A percentile compares a stretch with the other conserved stretches of the same genome.
Evolutionary conservation across 2,888 invertebrate species (phyloP).

Genomic region (Eupeodes luniger): DNA sequence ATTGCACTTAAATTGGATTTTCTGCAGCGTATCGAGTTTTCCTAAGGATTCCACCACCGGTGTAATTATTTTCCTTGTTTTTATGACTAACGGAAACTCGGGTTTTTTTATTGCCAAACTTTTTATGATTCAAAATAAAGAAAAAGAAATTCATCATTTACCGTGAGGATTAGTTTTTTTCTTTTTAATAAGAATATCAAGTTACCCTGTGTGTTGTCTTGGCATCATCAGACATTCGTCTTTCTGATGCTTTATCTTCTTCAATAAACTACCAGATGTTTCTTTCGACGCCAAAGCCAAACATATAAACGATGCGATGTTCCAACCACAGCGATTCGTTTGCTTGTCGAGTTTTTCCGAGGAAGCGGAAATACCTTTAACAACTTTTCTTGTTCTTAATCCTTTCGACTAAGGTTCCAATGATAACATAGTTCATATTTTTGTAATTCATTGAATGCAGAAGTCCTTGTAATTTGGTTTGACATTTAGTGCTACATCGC

Average conservation of each 20-base stretch:
- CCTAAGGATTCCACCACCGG: slow-evolving; percentile 14
- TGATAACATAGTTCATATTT: slow-evolving; percentile 44
- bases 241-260: slow-evolving; percentile 8
- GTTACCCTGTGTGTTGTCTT: slow-evolving; percentile 51
- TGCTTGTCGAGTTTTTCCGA: slow-evolving; percentile 28
- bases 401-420: slow-evolving; percentile 66
- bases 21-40: slow-evolving; percentile 71
- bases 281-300: slow-evolving; percentile 50
- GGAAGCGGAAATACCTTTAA: slow-evolving; percentile 48
- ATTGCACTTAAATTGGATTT: slow-evolving; percentile 72
- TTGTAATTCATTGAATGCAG: slow-evolving; percentile 25
- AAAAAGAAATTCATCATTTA: slow-evolving; percentile 61
- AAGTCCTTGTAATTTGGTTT: slow-evolving; percentile 71
- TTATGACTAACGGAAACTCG: slow-evolving; percentile 69
- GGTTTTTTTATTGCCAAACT: slow-evolving; percentile 52
- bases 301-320: slow-evolving; percentile 5
- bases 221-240: slow-evolving; percentile 19
- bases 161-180: slow-evolving; percentile 64
- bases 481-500: slow-evolving; percentile 63
- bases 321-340: background rate
- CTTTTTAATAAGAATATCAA: slow-evolving; percentile 65
- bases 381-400: slow-evolving; percentile 42
- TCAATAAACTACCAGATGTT: slow-evolving; percentile 58
- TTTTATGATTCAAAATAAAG: slow-evolving; percentile 55
- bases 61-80: slow-evolving; percentile 58